Evolutionary conservation across 2,888 invertebrate genomes (phyloP), one percentile per base, ranked within the genome.

Genomic region (Noctuana brunneofusca): DNA sequence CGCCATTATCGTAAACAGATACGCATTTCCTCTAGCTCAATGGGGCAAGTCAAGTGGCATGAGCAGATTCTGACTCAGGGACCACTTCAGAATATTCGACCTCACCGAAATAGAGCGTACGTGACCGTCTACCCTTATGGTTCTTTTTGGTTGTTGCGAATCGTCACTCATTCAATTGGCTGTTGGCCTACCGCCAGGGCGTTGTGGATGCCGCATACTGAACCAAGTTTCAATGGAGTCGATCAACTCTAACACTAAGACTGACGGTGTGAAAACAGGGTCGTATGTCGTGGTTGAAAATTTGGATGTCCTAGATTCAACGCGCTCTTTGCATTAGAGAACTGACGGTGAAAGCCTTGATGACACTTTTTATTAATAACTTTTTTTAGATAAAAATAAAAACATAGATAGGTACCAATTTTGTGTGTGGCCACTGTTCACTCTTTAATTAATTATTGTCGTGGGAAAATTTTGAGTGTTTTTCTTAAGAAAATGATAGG

Each of bases 91-190:
- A 76, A 77, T 71, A 75, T 80, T 81, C 80, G 80, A 85, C 83
- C 86, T 86, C 80, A 82, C 84, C 72, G 69, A 88, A 89, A 91
- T 91, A 91, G 87, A 87, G 73, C 72, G 76, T 76, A 80, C 79
- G 79, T 84, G 84, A 83, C 80, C 82, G 85, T 84, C 84, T 84
- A 84, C 83, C 82, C 80, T 83, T 81, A 76, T 41, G 48, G 30
- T 20, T 75, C n/a, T 80, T 82, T 82, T 84, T 81, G 78, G 76
- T 79, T 76, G 75, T 79, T 76, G 79, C 80, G 75, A 82, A 87
- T 86, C 87, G 85, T 88, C 87, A 87, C 84, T 88, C 89, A 90
- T 89, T 90, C 88, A 89, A 88, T 87, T 83, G 80, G 73, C 74
- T 76, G 73, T 85, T 91, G 90, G 90, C 87, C 81, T 84, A 77